These are phyloP conservation scores for Fratercula arctica DNA, from an alignment of 2,797 vertebrate genomes.

Conservation along the genomic window DNA sequence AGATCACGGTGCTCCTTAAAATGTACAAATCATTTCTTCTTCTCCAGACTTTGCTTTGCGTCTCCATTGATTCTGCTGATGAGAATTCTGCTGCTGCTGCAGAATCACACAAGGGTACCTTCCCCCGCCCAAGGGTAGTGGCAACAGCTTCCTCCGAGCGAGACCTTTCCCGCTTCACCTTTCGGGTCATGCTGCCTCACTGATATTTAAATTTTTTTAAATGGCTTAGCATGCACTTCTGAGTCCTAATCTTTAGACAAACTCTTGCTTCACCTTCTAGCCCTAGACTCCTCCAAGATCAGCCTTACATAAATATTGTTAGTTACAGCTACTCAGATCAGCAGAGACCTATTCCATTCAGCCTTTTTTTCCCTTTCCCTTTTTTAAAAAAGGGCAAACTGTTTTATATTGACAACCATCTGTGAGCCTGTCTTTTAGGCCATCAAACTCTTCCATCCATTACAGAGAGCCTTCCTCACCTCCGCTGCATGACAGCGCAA, in stretches of 20 bases:
- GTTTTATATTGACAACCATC: slow-evolving; percentile 83
- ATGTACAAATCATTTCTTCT: slow-evolving; percentile 17
- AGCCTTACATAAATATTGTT: slow-evolving; percentile 59
- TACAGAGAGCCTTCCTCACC: slow-evolving; percentile 80
- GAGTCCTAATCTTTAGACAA: slow-evolving; percentile 53
- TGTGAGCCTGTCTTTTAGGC: slow-evolving; percentile 82
- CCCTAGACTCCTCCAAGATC: slow-evolving; percentile 52
- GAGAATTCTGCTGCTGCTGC: slow-evolving; percentile 59
- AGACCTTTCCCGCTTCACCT: slow-evolving; percentile 70
- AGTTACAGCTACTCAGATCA: slow-evolving; percentile 58
- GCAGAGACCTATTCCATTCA: slow-evolving; percentile 50
- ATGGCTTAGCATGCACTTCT: slow-evolving; percentile 64
- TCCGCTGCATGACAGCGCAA: slow-evolving; percentile 81
- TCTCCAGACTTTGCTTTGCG: slow-evolving; percentile 25
- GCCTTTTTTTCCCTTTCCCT: background rate
- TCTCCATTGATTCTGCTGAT: slow-evolving; percentile 42
- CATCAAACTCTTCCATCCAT: slow-evolving; percentile 85
- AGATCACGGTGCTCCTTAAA: background rate
- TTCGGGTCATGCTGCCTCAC: slow-evolving; percentile 43
- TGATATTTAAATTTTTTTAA: slow-evolving; percentile 70
- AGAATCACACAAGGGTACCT: slow-evolving; percentile 57
- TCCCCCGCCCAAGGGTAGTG: slow-evolving; percentile 2
- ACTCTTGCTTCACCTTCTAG: slow-evolving; percentile 60
- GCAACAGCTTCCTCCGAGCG: background rate
- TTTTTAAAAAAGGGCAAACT: slow-evolving; percentile 50